A percentile compares a stretch with the other conserved stretches of the same genome.
Evolutionary conservation across 2,888 invertebrate genomes (phyloP).

Genomic region (Andrena dorsata): DNA sequence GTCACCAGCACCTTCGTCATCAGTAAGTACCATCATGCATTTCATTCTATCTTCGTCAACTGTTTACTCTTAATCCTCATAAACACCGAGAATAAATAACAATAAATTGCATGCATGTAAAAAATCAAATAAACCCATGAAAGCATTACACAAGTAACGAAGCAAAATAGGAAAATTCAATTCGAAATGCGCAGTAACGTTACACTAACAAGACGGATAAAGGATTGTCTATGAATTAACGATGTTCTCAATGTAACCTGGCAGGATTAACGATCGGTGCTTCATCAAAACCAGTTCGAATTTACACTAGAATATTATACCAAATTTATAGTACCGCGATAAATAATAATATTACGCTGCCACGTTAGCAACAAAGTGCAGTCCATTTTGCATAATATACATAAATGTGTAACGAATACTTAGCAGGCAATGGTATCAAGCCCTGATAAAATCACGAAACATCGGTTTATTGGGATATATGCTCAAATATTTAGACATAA

Average conservation of each 20-base stretch:
- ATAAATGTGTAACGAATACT: background rate
- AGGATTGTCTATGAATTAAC: constrained; percentile 34
- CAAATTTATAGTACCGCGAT: background rate
- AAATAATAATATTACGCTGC: constrained; percentile 13
- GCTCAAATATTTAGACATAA: too few species aligned
- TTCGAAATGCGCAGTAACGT: background rate
- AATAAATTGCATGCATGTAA: background rate
- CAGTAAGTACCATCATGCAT: constrained; percentile 40
- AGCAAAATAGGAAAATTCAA: background rate
- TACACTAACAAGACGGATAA: background rate
- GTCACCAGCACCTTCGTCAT: constrained; percentile 22
- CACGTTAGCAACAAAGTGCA: constrained; percentile 6
- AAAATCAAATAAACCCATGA: background rate
- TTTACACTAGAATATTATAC: background rate
- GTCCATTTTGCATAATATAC: background rate
- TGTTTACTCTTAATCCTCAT: background rate
- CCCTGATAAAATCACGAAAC: background rate
- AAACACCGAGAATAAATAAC: background rate
- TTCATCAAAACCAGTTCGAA: background rate
- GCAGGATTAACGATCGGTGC: constrained; percentile 18
- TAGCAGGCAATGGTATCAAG: too few species aligned
- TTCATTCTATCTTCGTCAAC: background rate
- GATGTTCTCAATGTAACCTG: background rate
- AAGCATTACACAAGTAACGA: background rate
- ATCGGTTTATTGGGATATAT: background rate